Base-by-base conservation (phyloP, 2,113 vertebrate species). In the Todiramphus chloris region DNA sequence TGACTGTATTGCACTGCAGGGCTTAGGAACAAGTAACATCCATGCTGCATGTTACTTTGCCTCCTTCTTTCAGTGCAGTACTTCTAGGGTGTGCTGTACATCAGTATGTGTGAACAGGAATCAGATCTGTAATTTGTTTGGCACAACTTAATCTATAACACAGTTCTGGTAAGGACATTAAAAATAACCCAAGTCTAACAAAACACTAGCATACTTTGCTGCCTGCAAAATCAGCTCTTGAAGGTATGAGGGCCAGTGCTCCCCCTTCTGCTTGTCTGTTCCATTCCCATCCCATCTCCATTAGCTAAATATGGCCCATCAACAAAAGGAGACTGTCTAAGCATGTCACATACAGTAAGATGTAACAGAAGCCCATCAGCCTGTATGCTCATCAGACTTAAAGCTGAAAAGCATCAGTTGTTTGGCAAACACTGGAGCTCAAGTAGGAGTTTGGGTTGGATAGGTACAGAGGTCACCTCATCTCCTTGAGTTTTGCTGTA, bases 171-270 rank as follows among this genome's bases (percentile, higher is more conserved):
- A 80, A 7, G 16, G 33, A 67, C n/a, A 70, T 67, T 50, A 50
- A 55, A 76, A 80, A 43, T 21, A 16, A 23, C 76, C n/a, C 16
- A 43, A 66, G 41, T 18, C 31, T 72, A 83, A 37, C n/a, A 78
- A 74, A 63, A 11, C 0, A 2, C 33, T 19, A 46, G 35, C 27
- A 41, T 14, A 27, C 30, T 35, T 76, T 0, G 0, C 19, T 56
- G 60, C 48, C 21, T n/a, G 33, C 25, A n/a, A 59, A 78, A 69
- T 37, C 39, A 53, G 31, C 27, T 89, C 64, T 85, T 67, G 8
- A n/a, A 64, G 55, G 33, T 64, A 53, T 2, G 16, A 59, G n/a
- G 31, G 50, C 7, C 43, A 67, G 16, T 16, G 16, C 18, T 46
- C 15, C 67, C 46, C 28, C 25, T 74, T 46, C 70, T 44, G n/a